A percentile compares a stretch with the other conserved stretches of the same genome.
phyloP scores from a whole-genome alignment of 53 echinoderm and acorn worm genomes.

The Zoroaster sp. region DNA sequence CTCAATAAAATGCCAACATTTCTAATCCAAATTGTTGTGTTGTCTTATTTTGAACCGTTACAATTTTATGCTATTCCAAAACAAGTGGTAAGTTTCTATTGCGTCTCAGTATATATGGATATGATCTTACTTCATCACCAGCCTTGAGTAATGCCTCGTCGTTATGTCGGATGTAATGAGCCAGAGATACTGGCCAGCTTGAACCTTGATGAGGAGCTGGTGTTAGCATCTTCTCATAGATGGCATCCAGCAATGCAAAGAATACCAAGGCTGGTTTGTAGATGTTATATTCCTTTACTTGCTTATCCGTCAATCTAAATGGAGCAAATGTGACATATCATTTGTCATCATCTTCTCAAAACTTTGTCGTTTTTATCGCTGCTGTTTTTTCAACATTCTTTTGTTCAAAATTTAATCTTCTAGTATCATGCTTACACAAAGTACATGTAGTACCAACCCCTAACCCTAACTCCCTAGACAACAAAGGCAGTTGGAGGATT shows the following conservation, averaged over 20 bases:
- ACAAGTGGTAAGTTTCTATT: too few species aligned
- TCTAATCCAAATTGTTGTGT: too few species aligned
- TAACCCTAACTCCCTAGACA: too few species aligned
- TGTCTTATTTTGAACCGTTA: too few species aligned
- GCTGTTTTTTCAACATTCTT: too few species aligned
- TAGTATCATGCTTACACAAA: too few species aligned
- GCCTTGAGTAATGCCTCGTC: constrained; percentile 88
- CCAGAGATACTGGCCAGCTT: constrained; percentile 85
- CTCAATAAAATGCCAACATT: too few species aligned
- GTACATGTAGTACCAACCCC: too few species aligned
- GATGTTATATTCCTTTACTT: constrained; percentile 82
- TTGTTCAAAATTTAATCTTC: too few species aligned
- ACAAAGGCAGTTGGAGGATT: too few species aligned
- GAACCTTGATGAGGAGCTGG: constrained; percentile 66
- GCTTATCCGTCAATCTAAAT: constrained; percentile 81
- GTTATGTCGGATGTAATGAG: constrained; percentile 86
- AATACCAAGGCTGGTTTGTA: constrained; percentile 85
- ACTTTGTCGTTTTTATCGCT: background rate
- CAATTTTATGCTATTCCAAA: too few species aligned
- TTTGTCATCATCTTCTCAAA: background rate
- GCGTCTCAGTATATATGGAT: background rate
- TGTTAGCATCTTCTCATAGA: constrained; percentile 72
- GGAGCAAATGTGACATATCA: too few species aligned
- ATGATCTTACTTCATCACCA: constrained; percentile 77
- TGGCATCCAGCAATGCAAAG: constrained; percentile 77